phyloP scores from a whole-genome alignment of 64 coral and sea anemone species.

The Trachythela sp. region DNA sequence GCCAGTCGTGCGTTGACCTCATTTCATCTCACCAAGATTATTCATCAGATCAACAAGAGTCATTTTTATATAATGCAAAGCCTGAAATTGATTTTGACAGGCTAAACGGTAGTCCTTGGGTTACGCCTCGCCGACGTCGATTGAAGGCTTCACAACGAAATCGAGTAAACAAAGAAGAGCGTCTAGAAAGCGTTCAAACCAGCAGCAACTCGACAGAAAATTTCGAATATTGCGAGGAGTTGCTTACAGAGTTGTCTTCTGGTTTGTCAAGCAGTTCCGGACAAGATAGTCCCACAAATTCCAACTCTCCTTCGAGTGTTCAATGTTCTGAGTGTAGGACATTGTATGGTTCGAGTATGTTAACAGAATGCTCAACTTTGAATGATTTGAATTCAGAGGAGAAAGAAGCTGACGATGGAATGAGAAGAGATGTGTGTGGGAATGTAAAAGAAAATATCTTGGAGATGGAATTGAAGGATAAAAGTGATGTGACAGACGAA shows the following conservation, averaged over 20 bases:
- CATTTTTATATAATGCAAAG: not conserved
- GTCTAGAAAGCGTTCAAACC: not conserved
- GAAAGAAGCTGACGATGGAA: too few relatives aligned
- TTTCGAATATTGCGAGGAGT: not conserved
- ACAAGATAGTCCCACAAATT: not conserved
- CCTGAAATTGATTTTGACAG: not conserved
- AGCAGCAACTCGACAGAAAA: not conserved
- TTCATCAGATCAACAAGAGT: too few relatives aligned
- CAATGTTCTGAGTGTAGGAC: too few relatives aligned
- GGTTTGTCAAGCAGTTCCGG: not conserved
- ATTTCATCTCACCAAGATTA: not conserved
- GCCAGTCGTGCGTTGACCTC: not conserved
- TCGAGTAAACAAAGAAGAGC: not conserved
- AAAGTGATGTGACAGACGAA: too few relatives aligned
- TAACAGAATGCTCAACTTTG: too few relatives aligned
- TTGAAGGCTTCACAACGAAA: not conserved
- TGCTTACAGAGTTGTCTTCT: not conserved
- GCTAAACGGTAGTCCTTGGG: not conserved
- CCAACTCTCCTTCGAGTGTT: not conserved
- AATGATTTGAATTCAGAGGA: too few relatives aligned
- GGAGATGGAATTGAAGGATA: too few relatives aligned
- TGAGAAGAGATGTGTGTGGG: too few relatives aligned
- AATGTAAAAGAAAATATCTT: too few relatives aligned
- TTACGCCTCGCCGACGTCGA: not conserved
- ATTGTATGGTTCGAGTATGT: too few relatives aligned